Base-by-base conservation (phyloP, 2,113 vertebrate genomes). In the Psittacula cyanocephala region DNA sequence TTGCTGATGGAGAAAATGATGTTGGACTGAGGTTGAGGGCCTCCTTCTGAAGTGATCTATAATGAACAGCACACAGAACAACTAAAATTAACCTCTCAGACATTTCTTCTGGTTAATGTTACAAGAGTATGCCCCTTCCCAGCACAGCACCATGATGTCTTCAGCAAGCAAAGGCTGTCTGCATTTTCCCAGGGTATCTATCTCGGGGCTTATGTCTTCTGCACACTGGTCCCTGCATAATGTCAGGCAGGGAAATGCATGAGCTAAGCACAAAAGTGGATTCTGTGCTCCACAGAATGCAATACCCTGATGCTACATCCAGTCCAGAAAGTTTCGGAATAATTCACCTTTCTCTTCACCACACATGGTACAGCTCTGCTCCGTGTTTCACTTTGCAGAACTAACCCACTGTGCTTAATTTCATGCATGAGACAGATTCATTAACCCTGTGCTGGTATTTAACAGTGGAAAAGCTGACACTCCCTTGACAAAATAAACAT, bases 21-120 rank as follows among this genome's bases (percentile, higher is more conserved):
- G 97, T 99, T 99, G 97, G 99, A 99, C 89, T 99, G 99, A 39
- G 99, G 99, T 88, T 99, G 99, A 11, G 99, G 99, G n/a, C 99
- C 99, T 20, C 99, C 99, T 95, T 99, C 99, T 8, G 99, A 99
- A 63, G 99, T 99, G 95, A 99, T 98, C 99, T 99, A 65, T 14
- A 60, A 50, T 43, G 22, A 76, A 81, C 0, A 95, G 57, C 39
- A 82, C 15, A 69, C 35, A 86, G 72, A 49, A 68, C n/a, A 92
- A 80, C 24, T 37, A 23, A 31, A 62, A 9, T 18, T 12, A 55
- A 67, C 22, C 16, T 35, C 17, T 23, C 28, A 33, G 43, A 8
- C 6, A 35, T 31, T 33, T 33, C 7, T 7, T 27, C 23, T 59
- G 27, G 25, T 68, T 27, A 25, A 39, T 16, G 24, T 7, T 10